Conservation (phyloP, 2,888 invertebrate genomes). For the Thereva nobilitata region DNA sequence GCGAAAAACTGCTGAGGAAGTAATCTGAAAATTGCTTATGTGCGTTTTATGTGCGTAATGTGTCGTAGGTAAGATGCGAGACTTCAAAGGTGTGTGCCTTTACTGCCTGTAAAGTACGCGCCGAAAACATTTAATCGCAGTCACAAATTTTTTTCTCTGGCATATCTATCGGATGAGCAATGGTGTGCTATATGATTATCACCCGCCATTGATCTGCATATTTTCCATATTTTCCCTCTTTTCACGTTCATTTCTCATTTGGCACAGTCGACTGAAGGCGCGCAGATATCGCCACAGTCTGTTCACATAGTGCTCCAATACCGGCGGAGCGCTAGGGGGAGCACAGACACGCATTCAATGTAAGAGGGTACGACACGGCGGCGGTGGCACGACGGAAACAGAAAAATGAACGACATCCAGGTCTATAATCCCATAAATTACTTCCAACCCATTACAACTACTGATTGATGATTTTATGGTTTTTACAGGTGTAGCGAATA, state of each 20-base stretch:
- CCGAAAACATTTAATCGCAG: slow-evolving; percentile 23
- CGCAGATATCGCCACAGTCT: background rate
- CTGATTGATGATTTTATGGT: slow-evolving; percentile 48
- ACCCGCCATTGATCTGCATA: slow-evolving; percentile 35
- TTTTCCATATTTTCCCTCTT: slow-evolving; percentile 22
- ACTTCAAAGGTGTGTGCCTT: slow-evolving; percentile 37
- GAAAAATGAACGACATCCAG: slow-evolving; percentile 39
- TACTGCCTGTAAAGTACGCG: slow-evolving; percentile 1
- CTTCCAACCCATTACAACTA: slow-evolving; percentile 48
- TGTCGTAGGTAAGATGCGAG: slow-evolving; percentile 35
- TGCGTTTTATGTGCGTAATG: slow-evolving; percentile 39
- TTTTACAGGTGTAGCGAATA: slow-evolving; percentile 46
- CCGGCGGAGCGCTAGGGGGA: no score
- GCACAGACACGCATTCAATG: no score
- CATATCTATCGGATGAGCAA: slow-evolving; percentile 26
- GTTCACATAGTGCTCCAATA: no score
- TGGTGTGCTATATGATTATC: slow-evolving; percentile 34
- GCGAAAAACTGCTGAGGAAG: slow-evolving; percentile 41
- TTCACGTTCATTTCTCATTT: slow-evolving; percentile 1
- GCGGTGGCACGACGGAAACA: slow-evolving; percentile 12
- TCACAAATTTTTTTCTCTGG: background rate
- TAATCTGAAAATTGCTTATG: slow-evolving; percentile 42
- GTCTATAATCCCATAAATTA: slow-evolving; percentile 46
- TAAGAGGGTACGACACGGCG: background rate
- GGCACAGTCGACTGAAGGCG: slow-evolving; percentile 2